These are phyloP conservation scores for Zosterops hypoxanthus DNA, from an alignment of 2,113 vertebrate genomes.

Conservation along the genomic window DNA sequence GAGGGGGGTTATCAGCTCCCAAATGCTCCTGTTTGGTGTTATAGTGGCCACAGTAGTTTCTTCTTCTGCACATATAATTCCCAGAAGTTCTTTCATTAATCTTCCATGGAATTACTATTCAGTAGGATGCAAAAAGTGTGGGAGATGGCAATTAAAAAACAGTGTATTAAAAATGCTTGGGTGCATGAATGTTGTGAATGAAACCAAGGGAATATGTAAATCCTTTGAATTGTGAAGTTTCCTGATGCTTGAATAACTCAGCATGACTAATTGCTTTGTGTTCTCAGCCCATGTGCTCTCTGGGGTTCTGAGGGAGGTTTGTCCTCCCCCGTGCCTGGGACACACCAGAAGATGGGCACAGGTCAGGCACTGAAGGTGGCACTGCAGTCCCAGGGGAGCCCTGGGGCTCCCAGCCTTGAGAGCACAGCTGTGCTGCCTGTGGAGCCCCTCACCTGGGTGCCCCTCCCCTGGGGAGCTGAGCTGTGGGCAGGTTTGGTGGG, in stretches of 20 bases:
- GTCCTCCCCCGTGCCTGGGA: not conserved
- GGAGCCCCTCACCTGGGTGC: not conserved
- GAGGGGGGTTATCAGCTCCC: not conserved
- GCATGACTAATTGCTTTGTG: not conserved
- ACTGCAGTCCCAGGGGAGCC: not conserved
- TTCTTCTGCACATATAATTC: not conserved
- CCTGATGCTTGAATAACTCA: not conserved
- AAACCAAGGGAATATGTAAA: conserved; percentile 1
- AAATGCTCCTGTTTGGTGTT: not conserved
- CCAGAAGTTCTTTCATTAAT: not conserved
- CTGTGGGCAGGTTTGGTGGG: not conserved
- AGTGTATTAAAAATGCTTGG: not conserved
- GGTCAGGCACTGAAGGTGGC: not conserved
- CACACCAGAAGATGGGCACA: not conserved
- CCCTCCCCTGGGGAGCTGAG: not conserved
- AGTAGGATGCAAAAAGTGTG: not conserved
- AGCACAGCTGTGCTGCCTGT: not conserved
- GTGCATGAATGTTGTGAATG: conserved; percentile 14
- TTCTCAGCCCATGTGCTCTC: conserved; percentile 6
- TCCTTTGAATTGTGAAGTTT: not conserved
- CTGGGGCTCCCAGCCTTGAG: not conserved
- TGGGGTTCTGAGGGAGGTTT: not conserved
- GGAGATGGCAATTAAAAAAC: not conserved
- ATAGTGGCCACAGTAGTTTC: not conserved
- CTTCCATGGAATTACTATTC: not conserved